Evolutionary conservation across 2,113 vertebrate genomes (phyloP).

Genomic region (Balaenoptera acutorostrata): DNA sequence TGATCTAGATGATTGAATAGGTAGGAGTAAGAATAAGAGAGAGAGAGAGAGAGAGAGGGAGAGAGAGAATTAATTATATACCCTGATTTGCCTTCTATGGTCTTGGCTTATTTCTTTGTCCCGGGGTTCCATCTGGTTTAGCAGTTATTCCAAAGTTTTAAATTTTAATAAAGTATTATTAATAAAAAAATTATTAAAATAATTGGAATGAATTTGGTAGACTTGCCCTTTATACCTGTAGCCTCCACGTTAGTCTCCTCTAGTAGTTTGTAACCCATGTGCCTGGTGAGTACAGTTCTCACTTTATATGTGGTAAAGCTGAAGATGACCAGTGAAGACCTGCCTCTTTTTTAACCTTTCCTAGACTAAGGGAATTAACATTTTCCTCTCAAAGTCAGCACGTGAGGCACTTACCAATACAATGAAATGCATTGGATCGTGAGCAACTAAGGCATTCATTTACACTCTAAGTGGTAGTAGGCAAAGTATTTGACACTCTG

Average conservation of each 20-base stretch:
- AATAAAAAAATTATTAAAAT: neutral
- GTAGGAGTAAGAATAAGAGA: neutral
- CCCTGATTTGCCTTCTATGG: neutral
- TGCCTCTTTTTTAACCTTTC: neutral
- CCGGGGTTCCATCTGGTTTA: neutral
- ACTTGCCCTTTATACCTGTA: neutral
- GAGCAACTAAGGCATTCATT: neutral
- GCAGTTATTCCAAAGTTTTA: neutral
- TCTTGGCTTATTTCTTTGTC: neutral
- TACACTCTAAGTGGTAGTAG: neutral
- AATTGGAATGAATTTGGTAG: neutral
- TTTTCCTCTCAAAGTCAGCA: neutral
- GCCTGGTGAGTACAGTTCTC: neutral
- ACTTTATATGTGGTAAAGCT: neutral
- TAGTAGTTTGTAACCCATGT: too few species aligned
- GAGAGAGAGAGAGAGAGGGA: too few species aligned
- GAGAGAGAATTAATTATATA: neutral
- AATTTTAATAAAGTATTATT: neutral
- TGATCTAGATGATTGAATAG: neutral
- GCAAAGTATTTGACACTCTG: neutral
- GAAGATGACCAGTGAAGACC: neutral
- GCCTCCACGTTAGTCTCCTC: neutral
- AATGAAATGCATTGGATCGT: neutral
- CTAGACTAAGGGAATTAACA: neutral
- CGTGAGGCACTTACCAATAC: neutral